Percentiles rank a stretch among this genome's conserved stretches.
phyloP scores from a whole-genome alignment of 1,140 invertebrate genomes.

The Thaumetopoea pityocampa region DNA sequence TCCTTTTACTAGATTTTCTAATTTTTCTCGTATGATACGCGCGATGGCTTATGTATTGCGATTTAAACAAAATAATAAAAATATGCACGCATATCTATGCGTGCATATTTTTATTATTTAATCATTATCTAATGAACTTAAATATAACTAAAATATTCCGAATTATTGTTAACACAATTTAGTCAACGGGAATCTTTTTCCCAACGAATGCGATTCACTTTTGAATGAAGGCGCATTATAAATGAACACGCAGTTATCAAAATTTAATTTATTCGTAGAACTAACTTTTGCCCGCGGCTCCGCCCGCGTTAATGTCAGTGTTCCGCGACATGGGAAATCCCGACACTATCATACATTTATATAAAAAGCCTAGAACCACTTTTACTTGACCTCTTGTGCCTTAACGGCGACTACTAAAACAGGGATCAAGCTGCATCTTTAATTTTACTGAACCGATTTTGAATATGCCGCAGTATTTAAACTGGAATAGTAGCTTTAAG shows the following conservation, averaged over 20 bases:
- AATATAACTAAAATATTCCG: constrained; percentile 9
- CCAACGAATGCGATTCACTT: constrained; percentile 4
- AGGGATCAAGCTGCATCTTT: too few species aligned
- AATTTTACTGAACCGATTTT: too few species aligned
- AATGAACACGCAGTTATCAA: neutral
- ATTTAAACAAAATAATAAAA: constrained; percentile 19
- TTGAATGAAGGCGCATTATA: constrained; percentile 1
- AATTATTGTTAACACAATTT: constrained; percentile 8
- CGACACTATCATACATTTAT: too few species aligned
- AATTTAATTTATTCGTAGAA: constrained; percentile 38
- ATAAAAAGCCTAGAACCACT: too few species aligned
- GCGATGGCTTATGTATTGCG: constrained; percentile 16
- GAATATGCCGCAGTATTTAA: too few species aligned
- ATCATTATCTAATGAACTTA: constrained; percentile 9
- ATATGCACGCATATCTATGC: neutral
- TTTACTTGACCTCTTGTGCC: too few species aligned
- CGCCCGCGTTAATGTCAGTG: too few species aligned
- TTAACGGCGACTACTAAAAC: too few species aligned
- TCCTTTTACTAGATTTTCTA: constrained; percentile 20
- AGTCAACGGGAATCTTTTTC: constrained; percentile 14
- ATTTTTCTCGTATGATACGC: constrained; percentile 16
- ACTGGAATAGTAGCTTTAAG: too few species aligned
- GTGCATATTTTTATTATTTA: too few species aligned
- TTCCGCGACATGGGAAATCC: too few species aligned
- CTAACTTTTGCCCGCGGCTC: too few species aligned